Conservation (phyloP, 2,797 vertebrate genomes). For the Benthosema pterotum region DNA sequence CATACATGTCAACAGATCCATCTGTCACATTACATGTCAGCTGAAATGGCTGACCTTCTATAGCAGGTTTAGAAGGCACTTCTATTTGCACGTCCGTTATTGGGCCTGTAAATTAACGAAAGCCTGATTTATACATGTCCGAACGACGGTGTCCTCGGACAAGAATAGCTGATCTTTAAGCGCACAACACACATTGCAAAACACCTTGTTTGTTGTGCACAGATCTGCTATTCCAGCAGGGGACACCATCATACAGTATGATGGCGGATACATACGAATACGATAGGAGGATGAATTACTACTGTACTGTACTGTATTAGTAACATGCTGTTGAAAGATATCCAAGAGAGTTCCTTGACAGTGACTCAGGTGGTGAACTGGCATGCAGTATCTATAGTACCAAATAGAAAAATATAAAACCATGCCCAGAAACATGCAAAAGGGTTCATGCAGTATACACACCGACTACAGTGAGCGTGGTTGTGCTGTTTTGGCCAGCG, state of each 20-base stretch:
- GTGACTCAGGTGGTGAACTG: too few species aligned
- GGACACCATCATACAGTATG: too few species aligned
- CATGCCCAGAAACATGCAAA: conserved; percentile 6
- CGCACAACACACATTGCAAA: too few species aligned
- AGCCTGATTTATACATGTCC: too few species aligned
- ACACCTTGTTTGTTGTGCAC: too few species aligned
- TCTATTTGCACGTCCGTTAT: conserved; percentile 34
- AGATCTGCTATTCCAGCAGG: too few species aligned
- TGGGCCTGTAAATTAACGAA: conserved; percentile 42
- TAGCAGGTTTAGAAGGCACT: conserved; percentile 4
- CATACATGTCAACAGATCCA: conserved; percentile 32
- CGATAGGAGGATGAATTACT: too few species aligned
- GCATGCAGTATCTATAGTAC: not conserved
- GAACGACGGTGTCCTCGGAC: too few species aligned
- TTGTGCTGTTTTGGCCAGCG: conserved; percentile 48
- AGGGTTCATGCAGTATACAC: conserved; percentile 11
- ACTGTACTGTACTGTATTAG: too few species aligned
- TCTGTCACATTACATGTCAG: conserved; percentile 54
- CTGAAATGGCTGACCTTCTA: conserved; percentile 31
- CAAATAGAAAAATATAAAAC: too few species aligned
- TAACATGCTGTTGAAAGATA: not conserved
- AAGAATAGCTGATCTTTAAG: too few species aligned
- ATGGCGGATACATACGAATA: too few species aligned
- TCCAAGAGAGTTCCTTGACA: not conserved
- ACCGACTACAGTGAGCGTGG: conserved; percentile 54